Evolutionary conservation across 1,140 invertebrate genomes (phyloP).

Genomic region (Atopsyche davidsoni): DNA sequence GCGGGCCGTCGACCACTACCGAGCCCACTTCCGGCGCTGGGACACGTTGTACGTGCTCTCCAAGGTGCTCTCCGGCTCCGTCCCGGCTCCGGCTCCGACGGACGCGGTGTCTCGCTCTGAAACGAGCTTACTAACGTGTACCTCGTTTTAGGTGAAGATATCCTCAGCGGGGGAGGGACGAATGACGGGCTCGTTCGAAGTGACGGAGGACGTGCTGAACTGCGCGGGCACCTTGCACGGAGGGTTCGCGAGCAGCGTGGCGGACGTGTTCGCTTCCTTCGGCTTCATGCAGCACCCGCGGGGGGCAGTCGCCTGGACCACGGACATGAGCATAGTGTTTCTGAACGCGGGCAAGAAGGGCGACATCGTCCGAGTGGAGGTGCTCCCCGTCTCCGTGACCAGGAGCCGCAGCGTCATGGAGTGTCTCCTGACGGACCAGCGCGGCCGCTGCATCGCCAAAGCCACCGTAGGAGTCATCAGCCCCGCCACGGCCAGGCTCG

Average conservation of each 20-base stretch:
- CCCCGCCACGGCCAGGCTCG: too few species aligned
- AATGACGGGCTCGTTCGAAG: conserved; percentile 4
- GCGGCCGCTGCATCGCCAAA: too few species aligned
- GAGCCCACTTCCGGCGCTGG: too few species aligned
- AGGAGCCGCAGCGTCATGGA: neutral
- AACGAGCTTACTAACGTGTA: too few species aligned
- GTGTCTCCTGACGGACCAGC: too few species aligned
- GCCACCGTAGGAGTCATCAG: too few species aligned
- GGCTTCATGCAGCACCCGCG: conserved; percentile 1
- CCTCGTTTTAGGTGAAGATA: conserved; percentile 15
- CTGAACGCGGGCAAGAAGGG: too few species aligned
- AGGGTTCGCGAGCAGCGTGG: conserved; percentile 1
- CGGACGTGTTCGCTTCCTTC: neutral
- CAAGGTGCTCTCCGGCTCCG: too few species aligned
- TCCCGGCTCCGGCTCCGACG: too few species aligned
- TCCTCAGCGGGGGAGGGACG: neutral
- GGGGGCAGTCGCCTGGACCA: conserved; percentile 1
- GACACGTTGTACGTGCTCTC: too few species aligned
- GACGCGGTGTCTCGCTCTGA: too few species aligned
- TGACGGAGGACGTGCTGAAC: conserved; percentile 12
- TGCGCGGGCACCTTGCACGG: conserved; percentile 1
- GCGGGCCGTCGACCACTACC: too few species aligned
- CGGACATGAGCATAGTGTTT: conserved; percentile 13
- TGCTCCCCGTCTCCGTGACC: neutral
- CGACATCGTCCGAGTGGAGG: neutral